Conservation (phyloP, 2,113 vertebrate species). For the Amia ocellicauda region DNA sequence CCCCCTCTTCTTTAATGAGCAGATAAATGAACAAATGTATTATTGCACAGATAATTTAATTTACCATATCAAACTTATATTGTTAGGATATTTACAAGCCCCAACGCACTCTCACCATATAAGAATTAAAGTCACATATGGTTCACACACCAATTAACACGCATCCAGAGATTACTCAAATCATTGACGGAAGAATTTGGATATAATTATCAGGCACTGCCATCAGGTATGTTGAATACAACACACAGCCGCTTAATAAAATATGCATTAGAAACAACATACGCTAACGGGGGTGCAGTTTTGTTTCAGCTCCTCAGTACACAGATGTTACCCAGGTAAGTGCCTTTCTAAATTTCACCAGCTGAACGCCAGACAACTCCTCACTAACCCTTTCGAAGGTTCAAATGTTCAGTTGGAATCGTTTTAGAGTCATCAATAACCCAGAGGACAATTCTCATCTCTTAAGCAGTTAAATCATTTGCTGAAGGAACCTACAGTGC, state of each 20-base stretch:
- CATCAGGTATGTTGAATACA: not conserved
- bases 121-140: too few species aligned
- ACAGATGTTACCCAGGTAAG: constrained; percentile 36
- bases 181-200: too few species aligned
- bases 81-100: too few species aligned
- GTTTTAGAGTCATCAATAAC: not conserved
- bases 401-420: not conserved
- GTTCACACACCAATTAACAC: too few species aligned
- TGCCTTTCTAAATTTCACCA: constrained; percentile 28
- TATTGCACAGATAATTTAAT: too few species aligned
- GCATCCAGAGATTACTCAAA: too few species aligned
- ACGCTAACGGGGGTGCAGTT: constrained; percentile 9
- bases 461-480: too few species aligned
- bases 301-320: constrained; percentile 4
- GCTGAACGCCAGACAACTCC: constrained; percentile 19
- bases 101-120: too few species aligned
- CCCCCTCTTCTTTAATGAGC: too few species aligned
- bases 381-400: not conserved
- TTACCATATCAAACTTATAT: too few species aligned
- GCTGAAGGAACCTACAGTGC: not conserved
- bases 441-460: too few species aligned
- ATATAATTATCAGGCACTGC: not conserved
- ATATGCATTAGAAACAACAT: constrained; percentile 26
- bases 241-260: constrained; percentile 26
- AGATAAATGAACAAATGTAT: too few species aligned